Evolutionary conservation across 2,797 vertebrate species (phyloP), one percentile per base, ranked within the genome.

Genomic region (Smutsia gigantea): DNA sequence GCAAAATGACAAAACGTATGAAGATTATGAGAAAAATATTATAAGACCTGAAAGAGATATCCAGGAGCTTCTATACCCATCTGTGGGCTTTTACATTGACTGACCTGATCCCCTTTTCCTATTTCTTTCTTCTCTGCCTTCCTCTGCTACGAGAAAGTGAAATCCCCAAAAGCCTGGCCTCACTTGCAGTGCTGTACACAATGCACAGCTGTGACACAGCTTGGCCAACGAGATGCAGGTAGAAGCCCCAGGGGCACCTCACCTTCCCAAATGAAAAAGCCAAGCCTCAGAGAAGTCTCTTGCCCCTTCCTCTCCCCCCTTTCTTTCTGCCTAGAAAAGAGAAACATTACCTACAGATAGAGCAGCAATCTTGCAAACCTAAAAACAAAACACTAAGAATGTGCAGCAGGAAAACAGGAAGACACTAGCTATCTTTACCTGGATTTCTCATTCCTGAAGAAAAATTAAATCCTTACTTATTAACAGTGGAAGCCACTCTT

Each of bases 311-410:
- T 9, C 27, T 49, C 74, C 27, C 71, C 4, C 17, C 21, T 19
- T 81, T 57, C 37, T 66, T 78, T 51, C 82, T 66, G 31, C 64
- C 57, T 79, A 25, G 37, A 74, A 91, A 64, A 95, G 31, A 13
- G 34, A 71, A 21, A 77, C 27, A 69, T 34, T 49, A 34, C 31
- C 34, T 81, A 78, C 46, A 66, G 34, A 86, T 31, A 72, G 0
- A 77, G 10, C 13, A 61, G 53, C 63, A 68, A 69, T 46, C 53
- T 77, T 42, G 34, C 39, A 74, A 21, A 51, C 17, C 68, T 66
- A 68, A 59, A 83, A 21, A 63, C 61, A 92, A 95, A 95, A 64
- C 17, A 83, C 21, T 42, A 75, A 75, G 69, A 92, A 66, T 18
- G 8, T 29, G 19, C 7, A 68, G 19, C 39, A 34, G 23, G 21